Evolutionary conservation across 2,888 invertebrate genomes (phyloP).

Genomic region (Pharmacophagus antenor): DNA sequence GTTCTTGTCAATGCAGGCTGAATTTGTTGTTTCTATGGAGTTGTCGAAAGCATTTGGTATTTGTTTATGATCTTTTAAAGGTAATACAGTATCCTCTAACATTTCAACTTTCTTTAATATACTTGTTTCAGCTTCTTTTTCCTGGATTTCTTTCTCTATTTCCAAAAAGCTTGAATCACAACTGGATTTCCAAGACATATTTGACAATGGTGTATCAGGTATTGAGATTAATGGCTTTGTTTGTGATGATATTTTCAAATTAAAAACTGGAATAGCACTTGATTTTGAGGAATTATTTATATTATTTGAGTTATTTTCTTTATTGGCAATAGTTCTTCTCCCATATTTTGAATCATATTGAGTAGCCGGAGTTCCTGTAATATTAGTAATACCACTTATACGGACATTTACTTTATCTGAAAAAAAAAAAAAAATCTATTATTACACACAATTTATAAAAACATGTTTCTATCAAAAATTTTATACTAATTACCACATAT

Average conservation of each 20-base stretch:
- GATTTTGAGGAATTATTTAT: slow-evolving; percentile 36
- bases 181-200: slow-evolving; percentile 61
- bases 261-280: slow-evolving; percentile 32
- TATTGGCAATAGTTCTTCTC: slow-evolving; percentile 49
- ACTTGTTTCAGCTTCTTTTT: slow-evolving; percentile 49
- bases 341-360: slow-evolving; percentile 44
- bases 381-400: slow-evolving; percentile 64
- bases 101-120: slow-evolving; percentile 45
- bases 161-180: slow-evolving; percentile 66
- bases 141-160: slow-evolving; percentile 63
- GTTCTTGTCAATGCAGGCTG: slow-evolving; percentile 48
- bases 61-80: slow-evolving; percentile 63
- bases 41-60: slow-evolving; percentile 59
- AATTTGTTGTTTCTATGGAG: slow-evolving; percentile 52
- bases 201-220: slow-evolving; percentile 55
- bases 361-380: slow-evolving; percentile 57
- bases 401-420: slow-evolving; percentile 47
- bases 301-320: slow-evolving; percentile 51
- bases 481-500: too few species aligned
- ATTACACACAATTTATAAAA: not conserved
- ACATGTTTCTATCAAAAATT: too few species aligned
- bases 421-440: slow-evolving; percentile 5
- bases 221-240: slow-evolving; percentile 34
- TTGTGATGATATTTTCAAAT: slow-evolving; percentile 21
- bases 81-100: slow-evolving; percentile 56